A percentile compares a stretch with the other conserved stretches of the same genome.
Conservation (phyloP, 2,888 invertebrate species). For the Spatulosminthurus flaviceps region DNA sequence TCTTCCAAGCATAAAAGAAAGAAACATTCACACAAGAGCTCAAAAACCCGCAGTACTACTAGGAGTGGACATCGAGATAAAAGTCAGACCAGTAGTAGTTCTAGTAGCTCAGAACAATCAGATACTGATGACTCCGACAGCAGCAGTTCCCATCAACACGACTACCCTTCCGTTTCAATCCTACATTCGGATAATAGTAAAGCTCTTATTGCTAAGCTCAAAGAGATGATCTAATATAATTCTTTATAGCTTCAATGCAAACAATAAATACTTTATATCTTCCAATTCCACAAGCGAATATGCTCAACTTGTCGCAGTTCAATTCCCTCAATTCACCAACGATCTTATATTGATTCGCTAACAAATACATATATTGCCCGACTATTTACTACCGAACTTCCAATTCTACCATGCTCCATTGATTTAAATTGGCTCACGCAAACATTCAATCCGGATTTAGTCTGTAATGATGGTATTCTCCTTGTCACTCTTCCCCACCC, state of each 20-base stretch:
- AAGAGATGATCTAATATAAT: slow-evolving; percentile 51
- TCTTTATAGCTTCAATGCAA: not conserved
- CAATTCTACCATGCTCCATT: too few species aligned
- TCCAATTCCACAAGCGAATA: not conserved
- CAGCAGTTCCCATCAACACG: slow-evolving; percentile 37
- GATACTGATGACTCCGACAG: slow-evolving; percentile 44
- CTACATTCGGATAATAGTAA: slow-evolving; percentile 57
- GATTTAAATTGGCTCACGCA: too few species aligned
- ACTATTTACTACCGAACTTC: too few species aligned
- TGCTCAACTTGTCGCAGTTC: not conserved
- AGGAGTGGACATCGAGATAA: slow-evolving; percentile 41
- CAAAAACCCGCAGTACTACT: slow-evolving; percentile 40
- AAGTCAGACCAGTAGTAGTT: slow-evolving; percentile 23
- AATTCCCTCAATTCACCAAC: too few species aligned
- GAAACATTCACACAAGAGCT: slow-evolving; percentile 38
- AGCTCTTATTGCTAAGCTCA: slow-evolving; percentile 56
- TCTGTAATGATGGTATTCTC: too few species aligned
- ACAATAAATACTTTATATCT: slow-evolving; percentile 9
- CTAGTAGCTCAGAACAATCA: slow-evolving; percentile 27
- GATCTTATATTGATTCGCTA: too few species aligned
- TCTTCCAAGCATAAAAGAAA: slow-evolving; percentile 52
- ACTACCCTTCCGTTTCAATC: slow-evolving; percentile 53
- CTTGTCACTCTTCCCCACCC: too few species aligned
- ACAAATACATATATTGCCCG: too few species aligned
- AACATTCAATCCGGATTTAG: too few species aligned